Evolutionary conservation across 2,797 vertebrate species (phyloP).

Genomic region (Eremophila alpestris): DNA sequence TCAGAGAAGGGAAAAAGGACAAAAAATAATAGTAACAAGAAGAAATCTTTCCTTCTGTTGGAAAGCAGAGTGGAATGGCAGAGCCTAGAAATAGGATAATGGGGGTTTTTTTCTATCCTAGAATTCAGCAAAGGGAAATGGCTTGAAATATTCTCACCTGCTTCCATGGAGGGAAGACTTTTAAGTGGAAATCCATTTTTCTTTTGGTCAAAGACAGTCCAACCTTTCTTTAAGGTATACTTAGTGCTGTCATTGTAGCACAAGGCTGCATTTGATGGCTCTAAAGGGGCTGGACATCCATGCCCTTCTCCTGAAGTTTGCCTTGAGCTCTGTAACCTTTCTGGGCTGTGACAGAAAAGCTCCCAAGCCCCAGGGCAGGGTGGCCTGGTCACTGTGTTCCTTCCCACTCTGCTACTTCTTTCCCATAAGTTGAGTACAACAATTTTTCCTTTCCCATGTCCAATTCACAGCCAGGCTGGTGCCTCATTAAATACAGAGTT

Average conservation of each 20-base stretch:
- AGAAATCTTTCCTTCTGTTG: background rate
- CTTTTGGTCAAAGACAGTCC: background rate
- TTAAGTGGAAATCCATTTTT: background rate
- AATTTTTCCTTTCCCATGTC: background rate
- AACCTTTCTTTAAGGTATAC: background rate
- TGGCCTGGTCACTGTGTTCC: too few relatives aligned
- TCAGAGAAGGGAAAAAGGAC: fast-evolving
- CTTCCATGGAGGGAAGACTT: background rate
- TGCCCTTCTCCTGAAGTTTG: background rate
- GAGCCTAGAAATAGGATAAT: background rate
- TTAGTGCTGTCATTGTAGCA: background rate
- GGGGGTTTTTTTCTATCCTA: fast-evolving
- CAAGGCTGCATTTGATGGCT: background rate
- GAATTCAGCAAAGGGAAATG: background rate
- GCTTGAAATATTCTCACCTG: background rate
- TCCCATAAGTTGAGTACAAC: background rate
- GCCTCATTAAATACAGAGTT: background rate
- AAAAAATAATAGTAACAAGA: fast-evolving
- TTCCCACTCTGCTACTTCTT: background rate
- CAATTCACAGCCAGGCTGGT: background rate
- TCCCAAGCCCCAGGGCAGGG: background rate
- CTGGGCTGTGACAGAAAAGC: fast-evolving
- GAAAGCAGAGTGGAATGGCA: background rate
- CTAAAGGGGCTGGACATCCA: background rate
- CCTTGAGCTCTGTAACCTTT: background rate